phyloP scores from a whole-genome alignment of 2,113 vertebrate genomes.

The Coturnix japonica region DNA sequence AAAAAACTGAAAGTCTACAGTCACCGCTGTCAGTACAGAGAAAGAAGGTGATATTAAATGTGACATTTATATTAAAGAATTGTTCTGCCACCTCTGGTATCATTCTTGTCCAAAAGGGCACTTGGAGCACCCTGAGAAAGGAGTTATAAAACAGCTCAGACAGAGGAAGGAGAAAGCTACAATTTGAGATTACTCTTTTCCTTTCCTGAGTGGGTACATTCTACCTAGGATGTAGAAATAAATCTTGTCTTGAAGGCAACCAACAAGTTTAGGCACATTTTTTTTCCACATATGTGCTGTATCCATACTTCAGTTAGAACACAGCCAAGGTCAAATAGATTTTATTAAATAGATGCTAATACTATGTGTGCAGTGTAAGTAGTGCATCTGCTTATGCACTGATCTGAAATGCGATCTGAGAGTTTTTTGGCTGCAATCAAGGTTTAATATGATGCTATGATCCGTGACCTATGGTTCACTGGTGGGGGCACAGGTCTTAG shows the following conservation, averaged over 20 bases:
- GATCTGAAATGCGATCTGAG: not conserved
- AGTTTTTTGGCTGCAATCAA: not conserved
- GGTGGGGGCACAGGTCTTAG: not conserved
- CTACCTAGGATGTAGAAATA: not conserved
- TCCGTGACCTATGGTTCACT: constrained; percentile 7
- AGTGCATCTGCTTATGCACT: not conserved
- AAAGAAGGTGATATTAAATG: not conserved
- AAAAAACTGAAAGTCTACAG: not conserved
- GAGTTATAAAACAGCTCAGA: not conserved
- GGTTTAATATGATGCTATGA: constrained; percentile 3
- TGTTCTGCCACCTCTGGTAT: not conserved
- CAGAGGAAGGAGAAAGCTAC: not conserved
- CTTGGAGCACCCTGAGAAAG: not conserved
- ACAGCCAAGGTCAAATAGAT: not conserved
- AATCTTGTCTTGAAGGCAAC: not conserved
- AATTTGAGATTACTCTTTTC: not conserved
- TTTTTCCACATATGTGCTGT: not conserved
- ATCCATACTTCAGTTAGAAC: not conserved
- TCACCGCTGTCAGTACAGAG: not conserved
- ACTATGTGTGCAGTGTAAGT: not conserved
- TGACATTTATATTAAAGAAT: not conserved
- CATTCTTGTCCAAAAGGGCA: not conserved
- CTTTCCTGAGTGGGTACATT: not conserved
- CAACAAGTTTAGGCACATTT: not conserved
- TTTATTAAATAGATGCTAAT: constrained; percentile 28